Base-by-base conservation (phyloP, 2,888 invertebrate species). In the Platycheirus albimanus region DNA sequence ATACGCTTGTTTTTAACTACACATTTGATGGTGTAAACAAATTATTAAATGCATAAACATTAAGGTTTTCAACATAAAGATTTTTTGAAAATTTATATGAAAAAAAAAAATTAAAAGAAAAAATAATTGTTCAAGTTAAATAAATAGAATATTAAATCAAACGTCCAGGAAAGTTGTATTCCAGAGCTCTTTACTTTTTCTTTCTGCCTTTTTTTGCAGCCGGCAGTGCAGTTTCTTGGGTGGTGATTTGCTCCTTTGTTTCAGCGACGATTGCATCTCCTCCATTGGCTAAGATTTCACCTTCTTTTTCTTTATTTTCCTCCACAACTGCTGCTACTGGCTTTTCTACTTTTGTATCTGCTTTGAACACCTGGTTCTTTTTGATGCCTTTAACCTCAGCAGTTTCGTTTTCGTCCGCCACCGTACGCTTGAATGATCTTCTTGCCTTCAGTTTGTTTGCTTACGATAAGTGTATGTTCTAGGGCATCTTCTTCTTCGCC, bases 401-500 rank as follows among this genome's bases (percentile, higher is more conserved):
- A 20, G 30, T 8, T 28, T 86, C 76, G 3, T 54, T 79, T 13
- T 88, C 88, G 10, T 87, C 97, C 97, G 0, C 98, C 98, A 24
- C 95, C 95, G 1, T 94, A 92, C 1, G 95, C 94, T 81, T 92
- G 91, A 4, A 94, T 86, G 5, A 94, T 93, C 76, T 91, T 91
- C 76, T 92, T 92, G 30, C 92, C 92, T 80, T 93, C 92, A 7
- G 95, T 90, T 86, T 95, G 94, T 87, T 95, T 95, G 77, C 94
- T 94, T 74, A 91, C 91, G 5, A 96, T 92, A 30, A 91, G 88
- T 0, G 92, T 91, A 2, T 96, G 96, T 85, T 91, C 92, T 6
- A 91, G 86, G 4, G 93, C 93, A 89, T 96, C 96, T 0, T 93
- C 91, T 87, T 93, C 91, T 54, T 91, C 88, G 86, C 97, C 97